Conservation (phyloP, 2,888 invertebrate species). For the Euplexia lucipara region DNA sequence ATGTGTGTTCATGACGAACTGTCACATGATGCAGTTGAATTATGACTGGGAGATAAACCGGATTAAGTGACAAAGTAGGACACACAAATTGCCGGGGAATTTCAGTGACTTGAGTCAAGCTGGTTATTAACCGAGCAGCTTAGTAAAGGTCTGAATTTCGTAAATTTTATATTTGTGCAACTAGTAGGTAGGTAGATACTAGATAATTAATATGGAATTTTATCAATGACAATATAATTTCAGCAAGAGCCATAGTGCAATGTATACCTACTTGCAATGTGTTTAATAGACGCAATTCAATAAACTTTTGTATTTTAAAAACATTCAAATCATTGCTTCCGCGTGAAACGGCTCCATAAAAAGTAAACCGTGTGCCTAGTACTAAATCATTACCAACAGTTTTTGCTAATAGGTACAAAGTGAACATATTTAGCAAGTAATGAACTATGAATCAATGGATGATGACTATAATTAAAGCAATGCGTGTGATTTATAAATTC, state of each 20-base stretch:
- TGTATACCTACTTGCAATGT: background rate
- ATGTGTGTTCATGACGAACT: constrained; percentile 25
- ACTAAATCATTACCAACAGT: constrained; percentile 22
- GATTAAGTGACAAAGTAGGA: constrained; percentile 34
- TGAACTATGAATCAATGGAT: constrained; percentile 36
- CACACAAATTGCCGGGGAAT: constrained; percentile 3
- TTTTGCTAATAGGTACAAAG: constrained; percentile 46
- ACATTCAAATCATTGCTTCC: background rate
- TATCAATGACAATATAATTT: background rate
- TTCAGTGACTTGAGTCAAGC: background rate
- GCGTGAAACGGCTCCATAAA: constrained; percentile 16
- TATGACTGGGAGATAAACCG: constrained; percentile 21
- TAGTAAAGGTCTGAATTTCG: background rate
- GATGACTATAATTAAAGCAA: constrained; percentile 29
- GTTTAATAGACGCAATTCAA: background rate
- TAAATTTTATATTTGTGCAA: no score
- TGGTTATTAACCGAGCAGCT: constrained; percentile 2
- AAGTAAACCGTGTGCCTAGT: constrained; percentile 12
- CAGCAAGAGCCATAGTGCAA: background rate
- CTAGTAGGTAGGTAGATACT: no score
- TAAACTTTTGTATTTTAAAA: background rate
- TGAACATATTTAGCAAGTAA: constrained; percentile 25
- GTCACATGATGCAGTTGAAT: constrained; percentile 47
- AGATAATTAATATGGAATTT: background rate
- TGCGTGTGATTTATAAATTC: constrained; percentile 13